Evolutionary conservation across 2,113 vertebrate species (phyloP).

Genomic region (Bucco capensis): DNA sequence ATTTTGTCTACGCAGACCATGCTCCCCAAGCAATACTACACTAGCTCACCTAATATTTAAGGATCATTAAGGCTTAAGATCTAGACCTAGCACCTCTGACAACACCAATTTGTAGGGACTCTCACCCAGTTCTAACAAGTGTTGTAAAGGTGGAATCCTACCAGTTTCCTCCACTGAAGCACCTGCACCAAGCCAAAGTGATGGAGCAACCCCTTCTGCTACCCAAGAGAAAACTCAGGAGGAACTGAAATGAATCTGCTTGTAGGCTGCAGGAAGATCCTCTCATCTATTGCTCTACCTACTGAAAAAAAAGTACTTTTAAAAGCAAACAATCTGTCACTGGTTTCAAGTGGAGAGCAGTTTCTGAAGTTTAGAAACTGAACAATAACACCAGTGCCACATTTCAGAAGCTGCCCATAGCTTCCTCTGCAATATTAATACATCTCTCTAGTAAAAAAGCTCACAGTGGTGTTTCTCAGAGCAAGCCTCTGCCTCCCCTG

Average conservation of each 20-base stretch:
- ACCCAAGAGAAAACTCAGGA: neutral
- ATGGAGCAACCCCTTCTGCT: neutral
- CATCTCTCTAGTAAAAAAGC: neutral
- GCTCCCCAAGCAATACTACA: neutral
- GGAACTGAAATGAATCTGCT: neutral
- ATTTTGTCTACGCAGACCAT: neutral
- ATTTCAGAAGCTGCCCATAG: neutral
- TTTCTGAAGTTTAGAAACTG: neutral
- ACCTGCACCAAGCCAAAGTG: neutral
- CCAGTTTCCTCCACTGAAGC: neutral
- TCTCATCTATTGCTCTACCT: neutral
- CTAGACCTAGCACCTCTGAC: neutral
- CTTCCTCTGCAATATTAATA: constrained; percentile 14
- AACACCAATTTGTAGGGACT: neutral
- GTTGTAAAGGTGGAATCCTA: neutral
- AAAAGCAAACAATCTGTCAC: neutral
- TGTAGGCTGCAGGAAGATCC: neutral
- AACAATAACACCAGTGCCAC: neutral
- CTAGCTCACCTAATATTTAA: neutral
- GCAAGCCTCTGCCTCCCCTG: neutral
- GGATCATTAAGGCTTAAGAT: neutral
- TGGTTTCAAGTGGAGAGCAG: neutral
- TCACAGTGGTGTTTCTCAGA: constrained; percentile 2
- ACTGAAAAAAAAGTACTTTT: neutral
- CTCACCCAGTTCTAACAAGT: neutral